Conservation (phyloP, 2,797 vertebrate species). For the Vipera ursinii region DNA sequence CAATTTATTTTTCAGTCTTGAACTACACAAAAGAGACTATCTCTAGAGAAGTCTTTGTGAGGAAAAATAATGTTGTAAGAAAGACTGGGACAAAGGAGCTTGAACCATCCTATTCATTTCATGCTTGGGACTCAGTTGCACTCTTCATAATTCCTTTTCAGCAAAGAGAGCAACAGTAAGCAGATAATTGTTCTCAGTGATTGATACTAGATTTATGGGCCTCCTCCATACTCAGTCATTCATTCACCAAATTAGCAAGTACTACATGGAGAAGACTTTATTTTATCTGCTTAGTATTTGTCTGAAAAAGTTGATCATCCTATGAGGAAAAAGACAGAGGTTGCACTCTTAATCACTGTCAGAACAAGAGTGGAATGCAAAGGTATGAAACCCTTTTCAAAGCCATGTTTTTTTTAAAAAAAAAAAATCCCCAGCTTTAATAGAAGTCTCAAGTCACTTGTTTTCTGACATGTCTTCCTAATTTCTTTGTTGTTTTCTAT, state of each 20-base stretch:
- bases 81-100: background rate
- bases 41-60: background rate
- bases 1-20: background rate
- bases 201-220: background rate
- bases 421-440: background rate
- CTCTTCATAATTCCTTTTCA: background rate
- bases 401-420: background rate
- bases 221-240: background rate
- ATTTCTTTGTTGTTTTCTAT: background rate
- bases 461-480: background rate
- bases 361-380: background rate
- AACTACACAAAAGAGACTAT: background rate
- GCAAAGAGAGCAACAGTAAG: background rate
- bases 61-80: background rate
- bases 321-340: background rate
- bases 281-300: background rate
- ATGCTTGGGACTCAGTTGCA: background rate
- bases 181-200: background rate
- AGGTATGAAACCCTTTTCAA: background rate
- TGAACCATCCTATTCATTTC: background rate
- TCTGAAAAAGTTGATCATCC: background rate
- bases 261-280: background rate
- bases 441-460: background rate
- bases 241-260: background rate
- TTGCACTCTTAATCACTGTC: background rate